phyloP scores from a whole-genome alignment of 2,113 vertebrate genomes.

The Cervus canadensis region DNA sequence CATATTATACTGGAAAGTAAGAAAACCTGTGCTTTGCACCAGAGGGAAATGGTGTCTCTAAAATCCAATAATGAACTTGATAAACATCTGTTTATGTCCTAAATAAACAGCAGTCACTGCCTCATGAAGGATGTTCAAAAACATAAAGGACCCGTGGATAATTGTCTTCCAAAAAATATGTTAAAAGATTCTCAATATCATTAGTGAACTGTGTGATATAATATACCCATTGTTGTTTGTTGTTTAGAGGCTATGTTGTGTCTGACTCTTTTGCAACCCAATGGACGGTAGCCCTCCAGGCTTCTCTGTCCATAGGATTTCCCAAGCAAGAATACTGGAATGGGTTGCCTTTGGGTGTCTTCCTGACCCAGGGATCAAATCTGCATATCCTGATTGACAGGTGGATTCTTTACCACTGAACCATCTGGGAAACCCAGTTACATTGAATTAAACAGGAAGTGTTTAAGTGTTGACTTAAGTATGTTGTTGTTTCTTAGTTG shows the following conservation, averaged over 20 bases:
- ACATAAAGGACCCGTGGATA: background rate
- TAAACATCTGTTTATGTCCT: background rate
- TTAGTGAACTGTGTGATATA: background rate
- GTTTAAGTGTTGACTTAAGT: background rate
- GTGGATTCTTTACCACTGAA: background rate
- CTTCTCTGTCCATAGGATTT: background rate
- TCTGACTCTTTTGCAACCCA: background rate
- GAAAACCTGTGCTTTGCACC: background rate
- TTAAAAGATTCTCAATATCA: background rate
- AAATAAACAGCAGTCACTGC: background rate
- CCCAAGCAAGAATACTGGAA: background rate
- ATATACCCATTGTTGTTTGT: background rate
- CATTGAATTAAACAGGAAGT: background rate
- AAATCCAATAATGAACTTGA: background rate
- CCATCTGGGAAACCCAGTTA: background rate
- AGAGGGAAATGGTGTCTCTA: background rate
- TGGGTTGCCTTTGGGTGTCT: background rate
- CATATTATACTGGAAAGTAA: background rate
- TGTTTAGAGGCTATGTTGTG: background rate
- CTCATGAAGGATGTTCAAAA: background rate
- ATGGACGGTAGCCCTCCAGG: background rate
- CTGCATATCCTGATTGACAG: background rate
- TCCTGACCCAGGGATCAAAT: background rate
- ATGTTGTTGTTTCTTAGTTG: background rate
- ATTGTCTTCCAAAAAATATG: background rate